Conservation (phyloP, 2,888 invertebrate genomes). For the Leucophenga maculata region DNA sequence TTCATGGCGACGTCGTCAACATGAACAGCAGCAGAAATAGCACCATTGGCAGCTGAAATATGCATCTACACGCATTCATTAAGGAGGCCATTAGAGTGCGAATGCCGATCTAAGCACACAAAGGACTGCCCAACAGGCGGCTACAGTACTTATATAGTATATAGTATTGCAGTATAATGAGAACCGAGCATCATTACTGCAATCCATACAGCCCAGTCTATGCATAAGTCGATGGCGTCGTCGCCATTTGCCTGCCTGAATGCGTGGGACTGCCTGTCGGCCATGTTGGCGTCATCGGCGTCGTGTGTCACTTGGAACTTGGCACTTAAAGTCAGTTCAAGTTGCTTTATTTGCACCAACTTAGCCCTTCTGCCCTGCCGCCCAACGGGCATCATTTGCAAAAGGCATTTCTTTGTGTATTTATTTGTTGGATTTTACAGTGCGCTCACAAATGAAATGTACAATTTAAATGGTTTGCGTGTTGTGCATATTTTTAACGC, state of each 20-base stretch:
- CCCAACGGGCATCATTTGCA: too few relatives aligned
- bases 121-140: background rate
- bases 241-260: background rate
- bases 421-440: too few relatives aligned
- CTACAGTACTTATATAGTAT: background rate
- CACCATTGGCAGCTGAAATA: background rate
- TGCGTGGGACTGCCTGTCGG: conserved; percentile 9
- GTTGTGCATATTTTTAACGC: conserved; percentile 4
- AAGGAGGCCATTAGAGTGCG: conserved; percentile 6
- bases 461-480: conserved; percentile 4
- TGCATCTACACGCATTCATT: conserved; percentile 9
- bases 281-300: too few relatives aligned
- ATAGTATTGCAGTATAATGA: too few relatives aligned
- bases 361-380: too few relatives aligned
- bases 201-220: background rate
- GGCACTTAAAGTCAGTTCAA: too few relatives aligned
- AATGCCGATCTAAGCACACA: background rate
- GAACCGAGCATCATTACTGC: too few relatives aligned
- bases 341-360: too few relatives aligned
- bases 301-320: too few relatives aligned
- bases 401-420: too few relatives aligned
- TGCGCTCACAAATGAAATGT: background rate
- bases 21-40: background rate
- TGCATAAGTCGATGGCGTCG: background rate
- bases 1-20: background rate